Base-by-base conservation (phyloP, 2,113 vertebrate genomes). In the Strigops habroptila region DNA sequence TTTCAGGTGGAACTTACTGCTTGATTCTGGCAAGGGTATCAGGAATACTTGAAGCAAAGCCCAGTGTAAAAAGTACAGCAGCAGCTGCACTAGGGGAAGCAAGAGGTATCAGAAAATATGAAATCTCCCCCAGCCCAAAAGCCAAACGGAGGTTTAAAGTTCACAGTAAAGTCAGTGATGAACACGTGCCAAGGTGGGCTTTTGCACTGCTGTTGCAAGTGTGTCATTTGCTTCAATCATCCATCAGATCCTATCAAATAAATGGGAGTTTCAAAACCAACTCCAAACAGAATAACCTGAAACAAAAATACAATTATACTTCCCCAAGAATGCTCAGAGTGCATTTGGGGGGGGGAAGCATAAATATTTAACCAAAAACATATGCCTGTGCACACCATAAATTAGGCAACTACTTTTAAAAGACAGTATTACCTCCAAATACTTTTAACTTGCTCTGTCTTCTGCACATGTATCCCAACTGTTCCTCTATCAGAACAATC, bases 151-250 rank as follows among this genome's bases (percentile, higher is more conserved):
- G 77, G 84, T 24, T 77, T 59, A 31, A 86, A 75, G 57, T 68
- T 53, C 10, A 2, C 7, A 31, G 21, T 33, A 17, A 73, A 76
- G 65, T 41, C 55, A 6, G 10, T 23, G 25, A 44, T 57, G n/a
- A 86, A 75, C 16, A 33, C 0, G 0, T 10, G 57, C 0, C 2
- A 68, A 51, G 19, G 14, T 25, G 8, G 2, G 0, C 14, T 46
- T 64, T 63, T 51, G 7, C 43, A 49, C 41, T 67, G 33, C 11
- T 78, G 6, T n/a, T 37, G 10, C 35, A 63, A 75, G 15, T 14
- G 4, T 62, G 30, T 39, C 1, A 2, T 88, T 80, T 86, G 11
- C 33, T 15, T 75, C 76, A 65, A 14, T 49, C 44, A 62, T 31
- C 37, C 7, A 24, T 46, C 39, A 71, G 9, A 79, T 6, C 3